phyloP scores from a whole-genome alignment of 2,113 vertebrate species.

The Trichomycterus rosablanca region DNA sequence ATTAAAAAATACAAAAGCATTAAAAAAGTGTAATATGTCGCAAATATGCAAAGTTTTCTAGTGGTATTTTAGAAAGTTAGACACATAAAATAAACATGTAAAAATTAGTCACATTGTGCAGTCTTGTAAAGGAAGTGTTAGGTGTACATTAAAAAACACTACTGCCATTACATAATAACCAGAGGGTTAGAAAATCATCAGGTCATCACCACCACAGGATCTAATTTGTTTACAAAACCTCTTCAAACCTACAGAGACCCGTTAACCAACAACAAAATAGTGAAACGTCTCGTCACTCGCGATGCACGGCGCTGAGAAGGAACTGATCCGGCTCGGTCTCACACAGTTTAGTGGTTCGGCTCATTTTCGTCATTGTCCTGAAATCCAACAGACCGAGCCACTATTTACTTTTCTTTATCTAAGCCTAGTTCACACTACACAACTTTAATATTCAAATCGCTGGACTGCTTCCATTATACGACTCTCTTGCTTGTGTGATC shows the following conservation, averaged over 20 bases:
- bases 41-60: constrained; percentile 25
- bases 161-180: constrained; percentile 11
- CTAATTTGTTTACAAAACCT: neutral
- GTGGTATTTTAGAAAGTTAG: constrained; percentile 28
- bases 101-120: constrained; percentile 16
- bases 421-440: too few relatives aligned
- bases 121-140: constrained; percentile 13
- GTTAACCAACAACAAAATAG: neutral
- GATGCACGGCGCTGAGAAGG: too few relatives aligned
- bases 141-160: constrained; percentile 2
- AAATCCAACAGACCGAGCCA: constrained; percentile 8
- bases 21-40: neutral
- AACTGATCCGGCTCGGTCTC: neutral
- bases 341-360: neutral
- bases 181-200: constrained; percentile 1
- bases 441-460: too few relatives aligned
- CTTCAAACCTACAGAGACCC: neutral
- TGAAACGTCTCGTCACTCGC: too few relatives aligned
- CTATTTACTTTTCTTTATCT: too few relatives aligned
- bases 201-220: constrained; percentile 15
- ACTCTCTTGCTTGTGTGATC: too few relatives aligned
- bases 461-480: too few relatives aligned
- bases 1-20: constrained; percentile 5
- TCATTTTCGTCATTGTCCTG: neutral
- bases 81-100: neutral